phyloP scores from a whole-genome alignment of 2,113 vertebrate species.

The Oryzias javanicus region DNA sequence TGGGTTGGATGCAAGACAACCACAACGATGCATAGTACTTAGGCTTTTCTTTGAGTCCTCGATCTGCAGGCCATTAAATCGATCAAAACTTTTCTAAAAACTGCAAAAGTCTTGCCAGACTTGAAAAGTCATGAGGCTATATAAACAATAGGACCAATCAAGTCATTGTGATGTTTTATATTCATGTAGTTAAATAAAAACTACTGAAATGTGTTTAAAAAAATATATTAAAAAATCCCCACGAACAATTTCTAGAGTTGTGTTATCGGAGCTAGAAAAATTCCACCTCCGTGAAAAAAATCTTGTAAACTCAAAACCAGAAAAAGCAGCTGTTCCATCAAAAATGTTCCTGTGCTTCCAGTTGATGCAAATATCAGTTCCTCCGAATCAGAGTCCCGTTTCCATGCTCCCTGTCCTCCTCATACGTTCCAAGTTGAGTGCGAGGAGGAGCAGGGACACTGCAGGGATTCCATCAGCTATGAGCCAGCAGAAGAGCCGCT shows the following conservation, averaged over 20 bases:
- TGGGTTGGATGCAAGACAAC: constrained; percentile 30
- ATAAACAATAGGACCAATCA: constrained; percentile 68
- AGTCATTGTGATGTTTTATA: constrained; percentile 60
- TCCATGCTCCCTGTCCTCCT: constrained; percentile 36
- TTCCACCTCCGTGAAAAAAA: constrained; percentile 11
- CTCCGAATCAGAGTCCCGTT: constrained; percentile 43
- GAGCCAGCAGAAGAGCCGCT: constrained; percentile 57
- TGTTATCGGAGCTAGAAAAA: constrained; percentile 19
- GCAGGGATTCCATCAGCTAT: constrained; percentile 70
- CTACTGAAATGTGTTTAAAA: constrained; percentile 11
- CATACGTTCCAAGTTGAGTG: constrained; percentile 39
- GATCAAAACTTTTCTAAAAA: constrained; percentile 31
- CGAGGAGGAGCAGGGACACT: constrained; percentile 63
- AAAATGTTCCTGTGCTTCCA: constrained; percentile 31
- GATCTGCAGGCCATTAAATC: constrained; percentile 33
- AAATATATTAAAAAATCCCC: constrained; percentile 28
- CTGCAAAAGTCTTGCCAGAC: constrained; percentile 9
- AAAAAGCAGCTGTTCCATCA: constrained; percentile 11
- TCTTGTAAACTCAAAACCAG: constrained; percentile 31
- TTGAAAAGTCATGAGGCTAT: constrained; percentile 17
- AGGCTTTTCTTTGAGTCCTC: constrained; percentile 18
- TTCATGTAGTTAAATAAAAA: constrained; percentile 33
- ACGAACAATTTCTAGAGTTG: constrained; percentile 9
- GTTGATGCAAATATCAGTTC: constrained; percentile 16
- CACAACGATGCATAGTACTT: constrained; percentile 70